Percentiles rank a stretch among this genome's conserved stretches.
Evolutionary conservation across 2,113 vertebrate genomes (phyloP).

Genomic region (Pluvianellus socialis): DNA sequence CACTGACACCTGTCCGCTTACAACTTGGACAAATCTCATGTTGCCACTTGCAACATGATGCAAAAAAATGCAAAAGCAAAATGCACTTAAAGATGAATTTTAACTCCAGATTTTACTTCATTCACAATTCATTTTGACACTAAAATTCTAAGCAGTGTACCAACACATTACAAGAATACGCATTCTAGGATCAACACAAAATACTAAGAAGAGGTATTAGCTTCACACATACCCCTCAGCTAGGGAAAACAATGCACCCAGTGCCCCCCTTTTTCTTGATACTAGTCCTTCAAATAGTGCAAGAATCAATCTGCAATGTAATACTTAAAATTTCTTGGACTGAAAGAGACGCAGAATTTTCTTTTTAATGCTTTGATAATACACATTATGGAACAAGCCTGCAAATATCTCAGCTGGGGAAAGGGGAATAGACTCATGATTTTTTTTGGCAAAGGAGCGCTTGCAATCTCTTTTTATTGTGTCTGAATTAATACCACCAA

Average conservation of each 20-base stretch:
- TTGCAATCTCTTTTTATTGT: neutral
- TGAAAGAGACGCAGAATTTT: neutral
- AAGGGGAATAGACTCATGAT: neutral
- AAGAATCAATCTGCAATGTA: neutral
- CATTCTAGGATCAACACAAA: neutral
- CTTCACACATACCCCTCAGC: neutral
- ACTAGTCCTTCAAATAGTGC: neutral
- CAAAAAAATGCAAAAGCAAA: neutral
- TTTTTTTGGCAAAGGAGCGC: neutral
- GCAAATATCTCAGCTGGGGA: neutral
- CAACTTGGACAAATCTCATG: neutral
- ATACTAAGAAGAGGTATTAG: neutral
- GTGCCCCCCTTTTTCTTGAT: neutral
- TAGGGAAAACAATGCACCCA: neutral
- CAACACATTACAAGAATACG: neutral
- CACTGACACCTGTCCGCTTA: neutral
- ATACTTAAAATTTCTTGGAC: too few species aligned
- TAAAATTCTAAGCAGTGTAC: neutral
- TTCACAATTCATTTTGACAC: neutral
- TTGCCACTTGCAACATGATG: neutral
- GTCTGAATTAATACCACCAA: neutral
- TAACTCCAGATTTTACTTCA: neutral
- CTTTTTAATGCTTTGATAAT: neutral
- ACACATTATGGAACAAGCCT: neutral
- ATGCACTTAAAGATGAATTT: neutral